Conservation (phyloP, 2,113 vertebrate genomes). For the Hemiscyllium ocellatum region DNA sequence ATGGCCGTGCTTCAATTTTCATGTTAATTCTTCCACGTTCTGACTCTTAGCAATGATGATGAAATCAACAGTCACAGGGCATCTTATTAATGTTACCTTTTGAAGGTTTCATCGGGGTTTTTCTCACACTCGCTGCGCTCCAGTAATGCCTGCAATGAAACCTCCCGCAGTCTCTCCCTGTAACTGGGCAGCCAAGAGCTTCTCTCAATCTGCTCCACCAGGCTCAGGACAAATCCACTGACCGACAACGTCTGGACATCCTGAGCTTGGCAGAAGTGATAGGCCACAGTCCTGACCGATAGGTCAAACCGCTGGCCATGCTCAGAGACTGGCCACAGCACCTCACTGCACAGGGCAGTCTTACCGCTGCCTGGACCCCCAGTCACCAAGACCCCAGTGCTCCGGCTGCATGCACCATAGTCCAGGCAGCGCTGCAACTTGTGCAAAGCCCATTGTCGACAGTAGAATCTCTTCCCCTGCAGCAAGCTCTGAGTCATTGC, state of each 20-base stretch:
- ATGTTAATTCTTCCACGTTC: background rate
- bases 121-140: constrained; percentile 53
- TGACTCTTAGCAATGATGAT: background rate
- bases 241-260: constrained; percentile 52
- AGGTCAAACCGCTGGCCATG: constrained; percentile 48
- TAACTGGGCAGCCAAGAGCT: constrained; percentile 55
- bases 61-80: background rate
- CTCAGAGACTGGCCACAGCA: constrained; percentile 59
- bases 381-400: constrained; percentile 56
- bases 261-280: constrained; percentile 66
- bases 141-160: constrained; percentile 45
- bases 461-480: constrained; percentile 60
- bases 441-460: constrained; percentile 70
- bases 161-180: constrained; percentile 45
- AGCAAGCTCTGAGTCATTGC: constrained; percentile 52
- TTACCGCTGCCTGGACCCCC: constrained; percentile 66
- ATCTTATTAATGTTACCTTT: constrained; percentile 53
- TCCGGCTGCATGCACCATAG: constrained; percentile 40
- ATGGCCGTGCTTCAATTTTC: background rate
- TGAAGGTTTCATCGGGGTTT: constrained; percentile 64
- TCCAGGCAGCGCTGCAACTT: constrained; percentile 62
- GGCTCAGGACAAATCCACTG: constrained; percentile 59
- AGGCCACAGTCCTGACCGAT: constrained; percentile 57
- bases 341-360: constrained; percentile 60
- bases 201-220: constrained; percentile 59